Percentiles rank a stretch among this genome's conserved stretches.
These are phyloP conservation scores for Mus pahari DNA, from an alignment of 2,113 vertebrate species.

Conservation along the genomic window DNA sequence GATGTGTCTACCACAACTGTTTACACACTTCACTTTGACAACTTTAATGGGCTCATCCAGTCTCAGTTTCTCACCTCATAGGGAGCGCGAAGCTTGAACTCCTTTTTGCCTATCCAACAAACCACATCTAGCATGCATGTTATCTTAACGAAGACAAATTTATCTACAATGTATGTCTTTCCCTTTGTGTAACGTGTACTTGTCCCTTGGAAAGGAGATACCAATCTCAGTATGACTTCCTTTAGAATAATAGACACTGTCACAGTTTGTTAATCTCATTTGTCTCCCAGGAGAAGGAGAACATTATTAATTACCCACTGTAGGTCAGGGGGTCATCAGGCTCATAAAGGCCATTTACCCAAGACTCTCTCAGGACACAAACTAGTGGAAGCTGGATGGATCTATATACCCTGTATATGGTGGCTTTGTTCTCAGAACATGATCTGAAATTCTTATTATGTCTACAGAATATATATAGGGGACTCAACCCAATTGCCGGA, in stretches of 20 bases:
- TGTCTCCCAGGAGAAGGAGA: constrained; percentile 61
- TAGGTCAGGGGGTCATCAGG: constrained; percentile 52
- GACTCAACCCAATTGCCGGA: constrained; percentile 5
- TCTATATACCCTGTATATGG: neutral
- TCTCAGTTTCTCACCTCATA: constrained; percentile 10
- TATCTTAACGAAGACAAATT: constrained; percentile 30
- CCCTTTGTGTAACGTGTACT: constrained; percentile 25
- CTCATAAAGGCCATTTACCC: constrained; percentile 34
- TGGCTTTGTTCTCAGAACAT: neutral
- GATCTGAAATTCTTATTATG: neutral
- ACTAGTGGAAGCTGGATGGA: neutral
- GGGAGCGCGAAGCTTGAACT: neutral
- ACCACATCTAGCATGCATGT: neutral
- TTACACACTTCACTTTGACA: neutral
- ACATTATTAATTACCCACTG: constrained; percentile 66
- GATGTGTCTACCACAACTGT: neutral
- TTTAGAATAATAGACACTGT: constrained; percentile 69
- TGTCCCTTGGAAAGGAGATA: constrained; percentile 47
- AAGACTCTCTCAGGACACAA: neutral
- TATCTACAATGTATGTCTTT: neutral
- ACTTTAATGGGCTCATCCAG: neutral
- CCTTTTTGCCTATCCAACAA: neutral
- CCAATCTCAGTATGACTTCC: constrained; percentile 61
- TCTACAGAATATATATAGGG: neutral
- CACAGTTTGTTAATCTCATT: constrained; percentile 71